These are phyloP conservation scores for Morelia viridis DNA, from an alignment of 2,797 vertebrate species.

Conservation along the genomic window DNA sequence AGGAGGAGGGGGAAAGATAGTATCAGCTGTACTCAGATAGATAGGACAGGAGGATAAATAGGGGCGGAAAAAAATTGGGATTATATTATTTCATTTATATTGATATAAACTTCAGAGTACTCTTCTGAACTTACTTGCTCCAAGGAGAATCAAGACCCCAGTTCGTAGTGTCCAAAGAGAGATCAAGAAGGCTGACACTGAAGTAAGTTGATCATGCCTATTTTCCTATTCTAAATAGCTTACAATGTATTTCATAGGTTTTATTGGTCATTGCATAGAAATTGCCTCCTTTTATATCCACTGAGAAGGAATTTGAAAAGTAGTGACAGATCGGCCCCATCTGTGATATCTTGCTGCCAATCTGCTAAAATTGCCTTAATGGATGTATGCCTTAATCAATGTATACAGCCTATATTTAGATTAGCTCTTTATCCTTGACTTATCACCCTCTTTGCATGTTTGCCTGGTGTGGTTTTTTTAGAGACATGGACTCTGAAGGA, in stretches of 20 bases:
- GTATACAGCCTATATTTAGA: background rate
- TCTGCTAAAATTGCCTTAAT: background rate
- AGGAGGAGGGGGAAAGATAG: constrained; percentile 43
- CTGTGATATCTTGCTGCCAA: background rate
- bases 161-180: background rate
- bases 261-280: background rate
- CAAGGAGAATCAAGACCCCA: background rate
- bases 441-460: background rate
- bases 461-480: background rate
- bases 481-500: background rate
- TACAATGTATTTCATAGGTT: background rate
- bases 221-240: background rate
- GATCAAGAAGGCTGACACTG: background rate
- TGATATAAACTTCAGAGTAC: background rate
- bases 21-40: constrained; percentile 20
- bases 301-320: background rate
- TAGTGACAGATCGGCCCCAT: background rate
- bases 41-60: background rate
- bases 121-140: constrained; percentile 22
- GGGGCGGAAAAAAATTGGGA: background rate
- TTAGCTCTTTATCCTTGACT: background rate
- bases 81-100: background rate
- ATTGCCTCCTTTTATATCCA: background rate
- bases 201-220: background rate
- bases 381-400: background rate